Evolutionary conservation across 2,113 vertebrate species (phyloP).

Genomic region (human (Homo sapiens)): GRCh38 chr5:6434001-6434500

Average conservation of each 20-base stretch:
- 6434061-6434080: accelerated
- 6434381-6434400: neutral
- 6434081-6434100: accelerated
- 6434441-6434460: neutral
- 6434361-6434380: neutral
- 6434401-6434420: neutral
- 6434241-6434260: accelerated
- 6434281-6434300: neutral
- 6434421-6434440: neutral
- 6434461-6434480: neutral
- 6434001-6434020: too few relatives aligned
- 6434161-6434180: too few relatives aligned
- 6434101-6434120: neutral
- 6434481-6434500: neutral
- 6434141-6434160: neutral
- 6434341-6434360: neutral
- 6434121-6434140: accelerated
- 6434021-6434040: neutral
- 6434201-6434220: accelerated
- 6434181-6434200: neutral
- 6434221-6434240: neutral
- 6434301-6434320: neutral
- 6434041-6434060: neutral
- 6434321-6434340: accelerated
- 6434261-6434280: neutral